Evolutionary conservation across 2,113 vertebrate genomes (phyloP).

Genomic region (Vulpes vulpes): DNA sequence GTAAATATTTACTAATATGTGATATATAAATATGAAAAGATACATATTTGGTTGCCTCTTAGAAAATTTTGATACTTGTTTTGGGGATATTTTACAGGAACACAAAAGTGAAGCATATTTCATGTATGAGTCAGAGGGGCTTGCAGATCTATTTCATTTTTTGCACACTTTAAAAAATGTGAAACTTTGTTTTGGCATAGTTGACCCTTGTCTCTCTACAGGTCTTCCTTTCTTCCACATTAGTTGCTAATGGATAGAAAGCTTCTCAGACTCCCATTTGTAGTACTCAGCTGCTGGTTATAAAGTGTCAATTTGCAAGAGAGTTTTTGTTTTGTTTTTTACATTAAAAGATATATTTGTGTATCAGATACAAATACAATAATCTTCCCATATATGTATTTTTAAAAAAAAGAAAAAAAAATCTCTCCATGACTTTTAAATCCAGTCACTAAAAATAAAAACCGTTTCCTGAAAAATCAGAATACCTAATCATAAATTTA

Average conservation of each 20-base stretch:
- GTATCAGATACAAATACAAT: background rate
- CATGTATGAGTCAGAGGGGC: background rate
- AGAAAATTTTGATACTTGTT: background rate
- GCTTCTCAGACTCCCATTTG: background rate
- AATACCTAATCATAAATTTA: slow-evolving; percentile 45
- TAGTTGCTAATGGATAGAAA: background rate
- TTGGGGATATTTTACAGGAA: background rate
- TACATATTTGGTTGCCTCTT: background rate
- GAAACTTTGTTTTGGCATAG: background rate
- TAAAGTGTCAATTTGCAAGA: background rate
- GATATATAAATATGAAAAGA: background rate
- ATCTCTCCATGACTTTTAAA: slow-evolving; percentile 71
- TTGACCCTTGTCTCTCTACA: background rate
- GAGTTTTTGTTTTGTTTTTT: background rate
- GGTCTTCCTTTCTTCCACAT: background rate
- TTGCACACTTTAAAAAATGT: slow-evolving; percentile 17
- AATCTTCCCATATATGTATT: background rate
- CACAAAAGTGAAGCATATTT: background rate
- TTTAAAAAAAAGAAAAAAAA: background rate
- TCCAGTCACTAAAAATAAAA: slow-evolving; percentile 77
- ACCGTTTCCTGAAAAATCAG: slow-evolving; percentile 55
- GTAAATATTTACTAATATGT: background rate
- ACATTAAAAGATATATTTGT: background rate
- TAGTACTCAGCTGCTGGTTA: background rate
- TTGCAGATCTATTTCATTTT: slow-evolving; percentile 17